phyloP scores from a whole-genome alignment of 1,140 invertebrate genomes.

The Drosophila parvula region DNA sequence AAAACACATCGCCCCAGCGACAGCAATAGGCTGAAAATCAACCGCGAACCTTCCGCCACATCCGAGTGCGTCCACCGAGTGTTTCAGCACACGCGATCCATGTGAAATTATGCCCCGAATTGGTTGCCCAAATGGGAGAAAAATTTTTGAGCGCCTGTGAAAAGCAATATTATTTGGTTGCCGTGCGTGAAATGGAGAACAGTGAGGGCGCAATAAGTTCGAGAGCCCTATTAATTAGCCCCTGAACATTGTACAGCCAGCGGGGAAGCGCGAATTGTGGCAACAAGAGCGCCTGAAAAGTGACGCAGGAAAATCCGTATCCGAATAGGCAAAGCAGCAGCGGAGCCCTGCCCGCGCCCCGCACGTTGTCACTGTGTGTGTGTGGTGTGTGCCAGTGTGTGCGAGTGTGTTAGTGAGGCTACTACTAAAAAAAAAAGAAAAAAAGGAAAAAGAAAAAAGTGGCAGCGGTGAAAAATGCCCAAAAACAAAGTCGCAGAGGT shows the following conservation, averaged over 20 bases:
- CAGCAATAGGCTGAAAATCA: conserved; percentile 60
- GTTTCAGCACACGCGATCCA: conserved; percentile 23
- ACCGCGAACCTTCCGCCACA: conserved; percentile 45
- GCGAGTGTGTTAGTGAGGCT: conserved; percentile 51
- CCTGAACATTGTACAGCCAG: conserved; percentile 37
- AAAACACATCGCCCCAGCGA: conserved; percentile 60
- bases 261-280: conserved; percentile 35
- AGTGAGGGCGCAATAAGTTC: conserved; percentile 36
- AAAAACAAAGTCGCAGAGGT: conserved; percentile 70
- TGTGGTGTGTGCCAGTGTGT: conserved; percentile 41
- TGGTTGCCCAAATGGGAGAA: conserved; percentile 59
- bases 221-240: conserved; percentile 14
- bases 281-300: conserved; percentile 42
- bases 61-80: conserved; percentile 48
- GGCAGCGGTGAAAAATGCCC: conserved; percentile 59
- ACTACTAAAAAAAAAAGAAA: conserved; percentile 53
- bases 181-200: conserved; percentile 49
- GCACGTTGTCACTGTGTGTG: conserved; percentile 61
- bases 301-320: conserved; percentile 52
- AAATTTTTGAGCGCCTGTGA: conserved; percentile 61
- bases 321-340: conserved; percentile 25
- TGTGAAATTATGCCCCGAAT: conserved; percentile 65
- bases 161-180: conserved; percentile 68
- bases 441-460: conserved; percentile 42
- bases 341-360: conserved; percentile 66